Evolutionary conservation across 2,113 vertebrate species (phyloP), one percentile per base, ranked within the genome.

Genomic region (Acanthisitta chloris): DNA sequence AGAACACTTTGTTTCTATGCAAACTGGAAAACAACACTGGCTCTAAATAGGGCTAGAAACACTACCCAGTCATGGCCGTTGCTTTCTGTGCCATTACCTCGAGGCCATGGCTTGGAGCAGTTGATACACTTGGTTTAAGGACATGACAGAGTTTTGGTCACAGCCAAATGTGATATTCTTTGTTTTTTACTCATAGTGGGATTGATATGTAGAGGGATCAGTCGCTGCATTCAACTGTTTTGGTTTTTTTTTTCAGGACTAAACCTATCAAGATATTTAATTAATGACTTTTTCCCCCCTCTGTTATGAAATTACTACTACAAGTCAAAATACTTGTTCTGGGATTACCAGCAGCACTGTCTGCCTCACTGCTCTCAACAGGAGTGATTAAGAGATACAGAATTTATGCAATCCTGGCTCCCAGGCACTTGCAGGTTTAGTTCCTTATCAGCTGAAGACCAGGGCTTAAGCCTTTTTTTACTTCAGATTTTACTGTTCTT

Each of bases 1-100:
- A 48, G 74, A 51, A 54, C 49, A 20, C 25, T 40, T 34, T 17
- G 65, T 10, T 61, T 54, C 58, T 36, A 18, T 10, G 43, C 28
- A 36, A 24, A 91, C 3, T 1, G 1, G 81, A 64, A 85, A 64
- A 9, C 17, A n/a, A 3, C 16, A 3, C 4, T 40, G 54, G 46
- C 58, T 73, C 42, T 46, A 42, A 51, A 12, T 0, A 33, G 25
- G 34, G 20, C 18, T 31, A 52, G 86, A 65, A 36, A 6, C 13
- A 19, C 24, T 4, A 1, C 34, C 52, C 9, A 18, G 43, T 11
- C 0, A 0, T 21, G 51, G 33, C 52, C 64, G 24, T 45, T 65
- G 49, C n/a, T 34, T 61, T 29, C 17, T 0, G 0, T 10, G 45
- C 61, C 46, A 7, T 4, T 66, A 51, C 55, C 62, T 70, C 33